phyloP scores from a whole-genome alignment of 2,113 vertebrate genomes.

The Melanotaenia duboulayi region DNA sequence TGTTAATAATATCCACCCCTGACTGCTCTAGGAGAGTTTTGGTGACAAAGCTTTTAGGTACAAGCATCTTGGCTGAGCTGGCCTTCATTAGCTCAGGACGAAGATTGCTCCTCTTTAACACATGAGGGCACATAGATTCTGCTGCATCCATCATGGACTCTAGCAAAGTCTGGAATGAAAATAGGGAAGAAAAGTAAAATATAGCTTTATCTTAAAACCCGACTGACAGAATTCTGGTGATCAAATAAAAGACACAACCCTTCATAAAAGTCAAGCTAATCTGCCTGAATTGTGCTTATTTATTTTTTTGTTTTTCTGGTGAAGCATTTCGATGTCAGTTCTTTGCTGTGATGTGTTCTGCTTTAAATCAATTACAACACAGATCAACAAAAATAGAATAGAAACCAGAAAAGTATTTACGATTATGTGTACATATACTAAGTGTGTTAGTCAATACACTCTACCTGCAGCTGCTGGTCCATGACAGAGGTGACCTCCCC shows the following conservation, averaged over 20 bases:
- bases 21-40: slow-evolving; percentile 96
- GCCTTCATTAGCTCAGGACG: slow-evolving; percentile 91
- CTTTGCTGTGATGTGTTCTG: no score
- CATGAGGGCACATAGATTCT: slow-evolving; percentile 91
- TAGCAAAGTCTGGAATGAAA: slow-evolving; percentile 83
- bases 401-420: not conserved
- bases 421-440: not conserved
- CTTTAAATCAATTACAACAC: no score
- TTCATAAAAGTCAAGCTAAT: no score
- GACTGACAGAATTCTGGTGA: no score
- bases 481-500: slow-evolving; percentile 95
- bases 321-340: no score
- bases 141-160: slow-evolving; percentile 95
- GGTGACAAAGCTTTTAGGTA: slow-evolving; percentile 93
- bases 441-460: not conserved
- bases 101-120: slow-evolving; percentile 90
- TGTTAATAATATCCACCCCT: slow-evolving; percentile 96
- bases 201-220: no score
- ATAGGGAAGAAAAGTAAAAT: not conserved
- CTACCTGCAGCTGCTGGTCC: slow-evolving; percentile 95
- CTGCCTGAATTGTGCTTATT: no score
- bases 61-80: slow-evolving; percentile 91
- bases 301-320: no score
- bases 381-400: no score
- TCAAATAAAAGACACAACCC: no score